phyloP scores from a whole-genome alignment of 2,797 vertebrate species.

The Diglossa cyanea region DNA sequence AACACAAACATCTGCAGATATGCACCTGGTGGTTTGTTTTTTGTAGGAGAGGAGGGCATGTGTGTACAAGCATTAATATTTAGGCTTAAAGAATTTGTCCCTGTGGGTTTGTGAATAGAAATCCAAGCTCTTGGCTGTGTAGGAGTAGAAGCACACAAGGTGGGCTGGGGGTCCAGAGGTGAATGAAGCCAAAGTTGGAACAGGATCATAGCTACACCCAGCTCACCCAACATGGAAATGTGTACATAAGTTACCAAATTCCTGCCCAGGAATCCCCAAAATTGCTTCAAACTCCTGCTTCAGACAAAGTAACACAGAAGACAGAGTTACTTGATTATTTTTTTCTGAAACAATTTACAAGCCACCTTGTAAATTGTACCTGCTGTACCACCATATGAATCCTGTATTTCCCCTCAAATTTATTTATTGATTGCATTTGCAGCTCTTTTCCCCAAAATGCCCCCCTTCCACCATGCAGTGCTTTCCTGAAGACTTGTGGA shows the following conservation, averaged over 20 bases:
- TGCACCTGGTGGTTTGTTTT: neutral
- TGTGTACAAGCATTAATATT: neutral
- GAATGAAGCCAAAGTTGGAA: neutral
- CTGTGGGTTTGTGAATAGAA: neutral
- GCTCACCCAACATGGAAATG: accelerated
- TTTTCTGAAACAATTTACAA: neutral
- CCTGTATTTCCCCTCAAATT: neutral
- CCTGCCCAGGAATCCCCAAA: neutral
- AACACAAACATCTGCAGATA: neutral
- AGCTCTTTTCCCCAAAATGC: neutral
- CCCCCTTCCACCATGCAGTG: neutral
- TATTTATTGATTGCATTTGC: slow-evolving; percentile 2
- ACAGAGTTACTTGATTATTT: neutral
- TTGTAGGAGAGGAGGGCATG: neutral
- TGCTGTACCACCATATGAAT: neutral
- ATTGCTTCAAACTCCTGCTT: neutral
- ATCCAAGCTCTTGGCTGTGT: neutral
- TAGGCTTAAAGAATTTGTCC: neutral
- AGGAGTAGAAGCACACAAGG: neutral
- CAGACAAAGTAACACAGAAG: neutral
- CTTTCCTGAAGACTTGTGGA: neutral
- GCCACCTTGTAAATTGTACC: neutral
- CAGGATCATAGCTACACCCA: accelerated
- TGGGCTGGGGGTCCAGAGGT: neutral
- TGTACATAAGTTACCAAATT: accelerated